Evolutionary conservation across 2,113 vertebrate species (phyloP), one percentile per base, ranked within the genome.

Genomic region (Eubucco bourcierii): DNA sequence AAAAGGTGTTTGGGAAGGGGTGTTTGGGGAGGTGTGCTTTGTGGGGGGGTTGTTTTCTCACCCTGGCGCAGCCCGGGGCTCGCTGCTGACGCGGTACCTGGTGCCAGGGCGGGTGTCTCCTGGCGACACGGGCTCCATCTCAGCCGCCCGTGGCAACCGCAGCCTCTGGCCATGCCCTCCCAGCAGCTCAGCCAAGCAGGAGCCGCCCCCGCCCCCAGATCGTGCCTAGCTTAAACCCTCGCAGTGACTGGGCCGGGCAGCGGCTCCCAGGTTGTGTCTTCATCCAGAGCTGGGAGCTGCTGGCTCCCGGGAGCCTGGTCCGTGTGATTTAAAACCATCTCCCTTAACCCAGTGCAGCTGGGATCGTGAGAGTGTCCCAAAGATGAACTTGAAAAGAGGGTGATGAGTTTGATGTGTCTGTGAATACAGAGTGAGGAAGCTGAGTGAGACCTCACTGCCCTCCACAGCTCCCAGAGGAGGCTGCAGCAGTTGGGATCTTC

Each of bases 81-180:
- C 28, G 77, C 84, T 73, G 94, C 93, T 95, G 95, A 97, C 41
- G 86, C 4, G 6, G 85, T 76, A 29, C 91, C 72, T 60, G 91
- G 95, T 33, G 95, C 96, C 86, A 8, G 77, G 20, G 53, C 75
- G 41, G 80, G 41, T n/a, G 95, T 97, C 86, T 91, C 97, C 93
- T 91, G 97, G 97, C 67, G 95, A 97, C 97, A 88, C 6, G 6
- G 44, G 19, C 84, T 95, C 80, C 81, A 39, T 11, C 80, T 91
- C 97, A 72, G 96, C 95, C 21, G 88, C 68, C 90, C 95, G 58
- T 97, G 82, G 98, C 97, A 98, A 98, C 98, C 5, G 2, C 81
- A 21, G 68, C 74, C 28, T 37, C 47, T 5, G 28, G 39, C 41
- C 19, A 3, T 27, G 16, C 55, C 47, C 46, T 71, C 34, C 47